These are phyloP conservation scores for Tetramorium bicarinatum DNA, from an alignment of 2,888 invertebrate species.

Conservation along the genomic window DNA sequence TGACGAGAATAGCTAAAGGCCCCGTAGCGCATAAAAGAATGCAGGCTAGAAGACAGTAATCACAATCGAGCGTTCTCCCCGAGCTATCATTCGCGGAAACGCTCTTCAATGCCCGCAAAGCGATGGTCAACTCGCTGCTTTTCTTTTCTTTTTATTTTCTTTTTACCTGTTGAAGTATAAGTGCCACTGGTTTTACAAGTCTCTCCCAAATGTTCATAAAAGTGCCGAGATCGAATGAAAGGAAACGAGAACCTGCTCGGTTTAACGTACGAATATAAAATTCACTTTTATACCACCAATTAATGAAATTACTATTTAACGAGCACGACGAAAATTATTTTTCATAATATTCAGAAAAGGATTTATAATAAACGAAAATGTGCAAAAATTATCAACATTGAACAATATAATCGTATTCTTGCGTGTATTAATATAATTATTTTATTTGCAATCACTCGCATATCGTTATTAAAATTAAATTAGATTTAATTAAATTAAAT, in stretches of 20 bases:
- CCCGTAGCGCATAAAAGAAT: slow-evolving; percentile 1
- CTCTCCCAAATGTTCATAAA: background rate
- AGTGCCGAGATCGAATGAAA: background rate
- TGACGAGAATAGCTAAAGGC: slow-evolving; percentile 28
- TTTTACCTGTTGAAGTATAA: background rate
- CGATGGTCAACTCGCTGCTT: background rate
- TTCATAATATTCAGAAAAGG: background rate
- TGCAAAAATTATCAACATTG: background rate
- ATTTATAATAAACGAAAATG: background rate
- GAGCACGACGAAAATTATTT: background rate
- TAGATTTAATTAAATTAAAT: no score
- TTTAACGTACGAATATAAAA: background rate
- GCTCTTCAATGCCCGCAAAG: background rate
- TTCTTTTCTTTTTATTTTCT: background rate
- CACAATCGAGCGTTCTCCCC: background rate
- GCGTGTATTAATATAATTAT: background rate
- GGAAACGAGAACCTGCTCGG: background rate
- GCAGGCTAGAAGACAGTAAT: background rate
- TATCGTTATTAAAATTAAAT: background rate
- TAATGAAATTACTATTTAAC: background rate
- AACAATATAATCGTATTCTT: background rate
- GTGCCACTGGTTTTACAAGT: background rate
- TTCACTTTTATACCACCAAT: background rate
- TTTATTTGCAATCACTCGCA: background rate
- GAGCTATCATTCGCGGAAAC: no score